phyloP scores from a whole-genome alignment of 2,797 vertebrate genomes.

The Pygocentrus nattereri region DNA sequence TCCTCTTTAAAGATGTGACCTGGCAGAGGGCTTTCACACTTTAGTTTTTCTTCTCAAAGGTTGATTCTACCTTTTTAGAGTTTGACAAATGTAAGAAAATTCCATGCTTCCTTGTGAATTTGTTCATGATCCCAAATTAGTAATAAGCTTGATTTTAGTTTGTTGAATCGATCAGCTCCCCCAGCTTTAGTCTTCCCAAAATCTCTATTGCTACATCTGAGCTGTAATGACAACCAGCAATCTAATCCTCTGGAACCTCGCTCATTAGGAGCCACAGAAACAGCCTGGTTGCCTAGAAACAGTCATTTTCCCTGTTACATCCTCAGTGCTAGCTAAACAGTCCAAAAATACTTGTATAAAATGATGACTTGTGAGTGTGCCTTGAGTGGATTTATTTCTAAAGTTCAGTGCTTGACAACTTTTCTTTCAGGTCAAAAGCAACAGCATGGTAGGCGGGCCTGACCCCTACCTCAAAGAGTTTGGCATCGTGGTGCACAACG shows the following conservation, averaged over 20 bases:
- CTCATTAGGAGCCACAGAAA: neutral
- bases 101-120: too few relatives aligned
- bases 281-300: constrained; percentile 23
- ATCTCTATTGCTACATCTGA: neutral
- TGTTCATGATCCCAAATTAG: too few relatives aligned
- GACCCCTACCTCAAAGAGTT: constrained; percentile 98
- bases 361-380: neutral
- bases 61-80: too few relatives aligned
- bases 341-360: neutral
- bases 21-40: too few relatives aligned
- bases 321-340: too few relatives aligned
- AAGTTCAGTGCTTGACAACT: neutral
- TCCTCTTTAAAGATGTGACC: too few relatives aligned
- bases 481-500: constrained; percentile 97
- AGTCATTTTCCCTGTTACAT: neutral
- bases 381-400: neutral
- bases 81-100: too few relatives aligned
- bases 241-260: neutral
- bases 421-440: constrained; percentile 92
- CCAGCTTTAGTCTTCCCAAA: neutral
- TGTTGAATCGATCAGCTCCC: neutral
- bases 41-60: too few relatives aligned
- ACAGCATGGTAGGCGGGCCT: constrained; percentile 98
- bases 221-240: neutral
- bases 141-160: too few relatives aligned